These are phyloP conservation scores for Hirundo rustica DNA, from an alignment of 2,797 vertebrate genomes.

Conservation along the genomic window DNA sequence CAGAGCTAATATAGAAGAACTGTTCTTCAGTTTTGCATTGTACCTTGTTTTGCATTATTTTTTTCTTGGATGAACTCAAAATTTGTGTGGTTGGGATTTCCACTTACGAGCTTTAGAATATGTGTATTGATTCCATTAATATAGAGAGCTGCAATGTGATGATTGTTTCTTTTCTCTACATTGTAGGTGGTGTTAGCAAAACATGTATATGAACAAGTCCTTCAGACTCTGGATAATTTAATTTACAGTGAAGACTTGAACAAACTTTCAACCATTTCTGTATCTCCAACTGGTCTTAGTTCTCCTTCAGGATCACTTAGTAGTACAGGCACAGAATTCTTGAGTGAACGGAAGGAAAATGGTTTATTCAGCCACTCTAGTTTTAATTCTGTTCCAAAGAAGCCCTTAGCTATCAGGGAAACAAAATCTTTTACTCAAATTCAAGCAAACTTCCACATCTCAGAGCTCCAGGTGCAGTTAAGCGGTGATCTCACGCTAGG, in stretches of 20 bases:
- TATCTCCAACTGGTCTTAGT: conserved; percentile 76
- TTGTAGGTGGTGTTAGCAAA: conserved; percentile 93
- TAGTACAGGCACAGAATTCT: conserved; percentile 80
- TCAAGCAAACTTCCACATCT: conserved; percentile 87
- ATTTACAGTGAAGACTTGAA: conserved; percentile 88
- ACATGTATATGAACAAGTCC: conserved; percentile 94
- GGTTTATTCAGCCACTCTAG: conserved; percentile 87
- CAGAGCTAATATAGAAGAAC: background rate
- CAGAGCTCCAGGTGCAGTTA: conserved; percentile 92
- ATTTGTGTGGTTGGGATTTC: background rate
- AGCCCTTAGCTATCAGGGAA: conserved; percentile 71
- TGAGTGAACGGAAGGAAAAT: conserved; percentile 78
- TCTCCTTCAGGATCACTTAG: conserved; percentile 71
- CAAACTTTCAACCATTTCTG: conserved; percentile 74
- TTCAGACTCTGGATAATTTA: conserved; percentile 94
- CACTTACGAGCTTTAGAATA: background rate
- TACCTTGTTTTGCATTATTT: background rate
- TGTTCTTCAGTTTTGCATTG: background rate
- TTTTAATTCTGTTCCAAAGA: conserved; percentile 74
- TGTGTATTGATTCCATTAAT: background rate
- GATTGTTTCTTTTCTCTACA: background rate
- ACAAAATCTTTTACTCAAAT: conserved; percentile 89
- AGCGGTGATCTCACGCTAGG: conserved; percentile 92
- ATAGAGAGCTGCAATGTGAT: background rate
- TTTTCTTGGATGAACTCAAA: background rate